Evolutionary conservation across 2,797 vertebrate genomes (phyloP), one percentile per base, ranked within the genome.

Genomic region (Huso huso): DNA sequence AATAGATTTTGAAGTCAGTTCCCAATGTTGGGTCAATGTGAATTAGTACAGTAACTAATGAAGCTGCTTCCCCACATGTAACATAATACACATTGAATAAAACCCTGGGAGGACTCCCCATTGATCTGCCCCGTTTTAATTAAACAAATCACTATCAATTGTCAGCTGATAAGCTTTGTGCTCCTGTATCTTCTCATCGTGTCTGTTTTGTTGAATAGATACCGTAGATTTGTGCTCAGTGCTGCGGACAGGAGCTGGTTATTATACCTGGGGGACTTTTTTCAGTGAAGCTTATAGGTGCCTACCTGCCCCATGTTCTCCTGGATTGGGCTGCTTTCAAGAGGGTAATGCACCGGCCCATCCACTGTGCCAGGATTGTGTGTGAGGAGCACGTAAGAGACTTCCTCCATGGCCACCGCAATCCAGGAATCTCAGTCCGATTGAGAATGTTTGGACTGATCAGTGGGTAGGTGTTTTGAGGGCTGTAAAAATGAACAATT

Each of bases 21-120:
- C 86, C 82, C 83, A 84, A 84, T 88, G 84, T 87, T 86, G 89
- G 87, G 83, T 75, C 76, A 70, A 78, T 70, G 79, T 79, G 83
- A 87, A 88, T 89, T 88, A 88, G 23, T 37, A 37, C 76, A 81
- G 73, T 74, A 83, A 70, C 86, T 89, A 89, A 88, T 83, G 78
- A 81, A 89, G 23, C 23, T 37, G 23, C 88, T 89, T 88, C 86
- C 87, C 82, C 84, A 86, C 83, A 82, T 83, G 88, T 89, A 88
- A 89, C 77, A 73, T 82, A 89, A 89, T 90, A 89, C 86, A 85
- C 86, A 88, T 89, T 88, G 84, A 87, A 84, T 86, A 81, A 84
- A 86, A 87, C 83, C 87, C 72, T 76, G 76, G 80, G 83, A 83
- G 80, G 80, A 86, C 82, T 86, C 81, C 82, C 78, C 82, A 82